Evolutionary conservation across 2,888 invertebrate genomes (phyloP), one percentile per base, ranked within the genome.

Genomic region (Chirona hameri): DNA sequence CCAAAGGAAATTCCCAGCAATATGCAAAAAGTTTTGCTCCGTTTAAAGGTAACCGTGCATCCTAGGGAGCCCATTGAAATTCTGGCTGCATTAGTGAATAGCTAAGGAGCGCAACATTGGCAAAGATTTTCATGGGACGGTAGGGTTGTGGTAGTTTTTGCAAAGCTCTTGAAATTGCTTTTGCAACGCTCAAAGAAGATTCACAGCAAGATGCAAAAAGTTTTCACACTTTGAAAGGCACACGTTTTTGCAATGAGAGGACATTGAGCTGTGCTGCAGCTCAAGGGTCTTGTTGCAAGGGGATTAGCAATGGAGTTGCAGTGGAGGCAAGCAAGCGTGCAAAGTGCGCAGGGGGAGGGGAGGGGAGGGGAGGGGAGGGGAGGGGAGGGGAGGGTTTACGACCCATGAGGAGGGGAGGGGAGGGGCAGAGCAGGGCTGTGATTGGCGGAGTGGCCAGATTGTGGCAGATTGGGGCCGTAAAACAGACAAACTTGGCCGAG

Each of bases 241-340:
- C 65, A 15, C 27, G 65, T 27, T 31, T 72, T 72, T 31, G 31
- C 31, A 18, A 18, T 15, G 72, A 14, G 10, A 18, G 31, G 5
- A 5, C 18, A 18, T 0, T 14, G 31, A 31, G 29, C 2, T 18
- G 14, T 15, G 29, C 29, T 29, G 69, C 60, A 60, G 60, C 27
- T n/a, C 12, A 10, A 3, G 31, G 29, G 18, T 31, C 18, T 0
- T 1, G 18, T 72, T 72, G 72, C 72, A 72, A 31, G 29, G 72
- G 31, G 31, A 5, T 27, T 29, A 14, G 18, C 10, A 18, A 5
- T 1, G 18, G 31, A 18, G 72, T 29, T 72, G 72, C 72, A 72
- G 72, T n/a, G 14, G 65, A 72, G 31, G 31, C 1, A 72, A 72
- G 72, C 72, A 72, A 18, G 72, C 72, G 72, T 72, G 72, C 72